A percentile compares a stretch with the other conserved stretches of the same genome.
phyloP scores from a whole-genome alignment of 2,888 invertebrate genomes.

The Aleiodes testaceus region DNA sequence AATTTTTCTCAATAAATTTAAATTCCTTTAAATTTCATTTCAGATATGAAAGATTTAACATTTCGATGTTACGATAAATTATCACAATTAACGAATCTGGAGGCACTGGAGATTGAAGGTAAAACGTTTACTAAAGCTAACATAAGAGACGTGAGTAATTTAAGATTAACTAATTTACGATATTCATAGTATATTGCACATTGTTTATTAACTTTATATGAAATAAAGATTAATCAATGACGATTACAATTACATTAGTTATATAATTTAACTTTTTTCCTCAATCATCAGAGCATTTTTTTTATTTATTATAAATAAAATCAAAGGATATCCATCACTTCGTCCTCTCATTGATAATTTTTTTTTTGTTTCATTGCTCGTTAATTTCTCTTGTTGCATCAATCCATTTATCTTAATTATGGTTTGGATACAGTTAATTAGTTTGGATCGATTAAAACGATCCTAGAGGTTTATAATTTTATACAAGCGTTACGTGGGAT shows the following conservation, averaged over 20 bases:
- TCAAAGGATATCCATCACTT: conserved; percentile 53
- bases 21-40: no score
- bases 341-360: conserved; percentile 44
- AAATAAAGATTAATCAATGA: conserved; percentile 68
- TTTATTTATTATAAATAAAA: conserved; percentile 28
- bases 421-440: conserved; percentile 28
- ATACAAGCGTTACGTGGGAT: conserved; percentile 73
- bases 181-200: conserved; percentile 61
- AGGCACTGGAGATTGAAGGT: no score
- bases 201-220: conserved; percentile 64
- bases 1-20: no score
- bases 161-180: no score
- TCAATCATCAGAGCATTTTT: conserved; percentile 59
- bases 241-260: conserved; percentile 64
- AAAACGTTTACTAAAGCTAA: no score
- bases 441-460: conserved; percentile 14
- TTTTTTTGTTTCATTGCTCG: conserved; percentile 54
- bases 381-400: conserved; percentile 35
- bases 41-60: no score
- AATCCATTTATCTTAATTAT: conserved; percentile 13
- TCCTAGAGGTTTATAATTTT: conserved; percentile 48
- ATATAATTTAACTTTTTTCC: conserved; percentile 55
- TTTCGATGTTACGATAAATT: no score
- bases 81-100: no score
- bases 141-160: no score